Base-by-base conservation (phyloP, 2,797 vertebrate species). In the Huso huso region DNA sequence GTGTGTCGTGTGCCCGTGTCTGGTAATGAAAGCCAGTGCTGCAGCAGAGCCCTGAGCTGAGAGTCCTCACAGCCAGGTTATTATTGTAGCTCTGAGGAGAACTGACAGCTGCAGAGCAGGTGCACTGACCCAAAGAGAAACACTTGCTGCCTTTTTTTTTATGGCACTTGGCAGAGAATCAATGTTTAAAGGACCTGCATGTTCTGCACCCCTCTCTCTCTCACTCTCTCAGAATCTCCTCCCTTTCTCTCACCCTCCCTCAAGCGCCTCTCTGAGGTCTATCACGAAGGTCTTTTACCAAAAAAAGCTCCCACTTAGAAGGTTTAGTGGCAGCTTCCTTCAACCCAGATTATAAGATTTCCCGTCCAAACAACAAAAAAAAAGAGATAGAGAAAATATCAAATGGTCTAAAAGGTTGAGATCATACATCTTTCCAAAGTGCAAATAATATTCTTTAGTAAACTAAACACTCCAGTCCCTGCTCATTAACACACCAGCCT, bases 301-400 rank as follows among this genome's bases (percentile, higher is more conserved):
- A 11, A 12, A 2, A 58, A 58, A 13, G 55, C 55, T 58, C 55
- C 55, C 55, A 10, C 9, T n/a, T 58, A 58, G 55, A 58, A 8
- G 55, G 55, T 6, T 12, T 6, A 10, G 55, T 58, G 55, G 9
- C 13, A 6, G 12, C 72, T 84, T 87, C 85, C 84, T 83, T 78
- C 84, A 78, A 78, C 73, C 73, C 67, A 77, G 81, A 83, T 82
- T 76, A 78, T 80, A 80, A 84, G 85, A 85, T 80, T 74, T 84
- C 78, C 70, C 81, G 75, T 74, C 69, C 75, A 82, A 87, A 84
- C 74, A 80, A 69, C 66, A 6, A 66, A 11, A 60, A 66, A 77
- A 59, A 60, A 6, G 11, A 49, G 69, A 65, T 6, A 6, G 52
- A 37, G 23, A 37, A 3, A 37, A 37, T 37, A 4, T 37, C 23